Evolutionary conservation across 2,888 invertebrate genomes (phyloP), one percentile per base, ranked within the genome.

Genomic region (Amphipyra tragopoginis): DNA sequence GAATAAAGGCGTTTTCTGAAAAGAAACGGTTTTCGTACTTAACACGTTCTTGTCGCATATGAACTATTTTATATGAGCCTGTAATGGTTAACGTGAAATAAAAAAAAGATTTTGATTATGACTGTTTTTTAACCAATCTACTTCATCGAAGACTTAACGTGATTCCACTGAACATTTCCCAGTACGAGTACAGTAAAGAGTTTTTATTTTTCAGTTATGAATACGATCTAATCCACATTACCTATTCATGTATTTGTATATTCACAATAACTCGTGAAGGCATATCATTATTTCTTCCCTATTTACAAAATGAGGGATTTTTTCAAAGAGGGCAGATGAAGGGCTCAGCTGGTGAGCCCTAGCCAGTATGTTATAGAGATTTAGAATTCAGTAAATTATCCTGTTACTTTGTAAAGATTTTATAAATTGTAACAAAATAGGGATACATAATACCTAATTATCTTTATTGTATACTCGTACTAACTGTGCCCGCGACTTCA

Each of bases 191-290:
- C 26, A 0, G 5, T 45, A 14, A 9, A 6, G 1, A 9, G 1
- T 1, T 26, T 7, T 9, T 14, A 38, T 45, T 29, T 40, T 36
- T 61, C 45, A 21, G 55, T 42, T 38, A 53, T 63, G 29, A 59
- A 63, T 56, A 52, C 45, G 48, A 70, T 70, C 42, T 45, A 49
- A 56, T 71, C 8, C 21, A 36, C 10, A 38, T 44, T 38, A 52
- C 1, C 11, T 39, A 21, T 9, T 0, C 21, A 39, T 9, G 14
- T 13, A 14, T n/a, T 36, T 48, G 6, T 29, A 39, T 39, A 49
- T 60, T 6, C 10, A 38, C 5, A 33, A 39, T 15, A 49, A 49
- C 13, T 13, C 14, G 5, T 40, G 15, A 13, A 42, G 5, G 33
- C 29, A 38, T 42, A 21, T 10, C 45, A 39, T 39, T 40, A 13